These are phyloP conservation scores for Chrysolina oricalcia DNA, from an alignment of 2,888 invertebrate species.

Conservation along the genomic window DNA sequence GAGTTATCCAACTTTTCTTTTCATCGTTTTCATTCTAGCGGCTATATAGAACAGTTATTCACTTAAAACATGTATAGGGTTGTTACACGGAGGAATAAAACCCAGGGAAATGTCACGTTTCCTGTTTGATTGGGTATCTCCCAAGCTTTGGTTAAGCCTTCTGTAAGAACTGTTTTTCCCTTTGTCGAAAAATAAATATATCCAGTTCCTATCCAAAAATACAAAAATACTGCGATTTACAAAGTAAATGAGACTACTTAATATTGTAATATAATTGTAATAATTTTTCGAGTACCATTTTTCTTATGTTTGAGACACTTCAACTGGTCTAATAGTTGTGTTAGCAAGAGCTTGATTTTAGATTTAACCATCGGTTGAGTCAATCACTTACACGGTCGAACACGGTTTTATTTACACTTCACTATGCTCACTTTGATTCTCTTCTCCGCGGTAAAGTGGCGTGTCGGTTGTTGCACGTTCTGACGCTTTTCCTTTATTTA, in stretches of 20 bases:
- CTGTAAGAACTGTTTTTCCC: no score
- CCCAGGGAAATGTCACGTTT: no score
- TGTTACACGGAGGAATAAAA: no score
- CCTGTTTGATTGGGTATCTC: no score
- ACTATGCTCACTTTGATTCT: constrained; percentile 40
- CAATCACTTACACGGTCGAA: constrained; percentile 38
- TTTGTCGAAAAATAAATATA: no score
- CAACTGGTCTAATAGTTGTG: constrained; percentile 26
- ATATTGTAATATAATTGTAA: no score
- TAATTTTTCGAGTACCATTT: not conserved
- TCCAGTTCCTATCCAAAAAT: not conserved
- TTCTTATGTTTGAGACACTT: not conserved
- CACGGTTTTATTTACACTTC: constrained; percentile 45
- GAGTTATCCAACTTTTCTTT: no score
- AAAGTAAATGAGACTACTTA: not conserved
- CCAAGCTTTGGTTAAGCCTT: no score
- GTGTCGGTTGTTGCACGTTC: constrained; percentile 31
- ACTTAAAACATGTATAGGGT: no score
- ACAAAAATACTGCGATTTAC: not conserved
- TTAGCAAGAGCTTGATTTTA: constrained; percentile 34
- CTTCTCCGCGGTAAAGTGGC: constrained; percentile 36
- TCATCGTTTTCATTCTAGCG: no score
- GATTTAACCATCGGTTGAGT: constrained; percentile 42
- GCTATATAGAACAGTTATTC: no score
- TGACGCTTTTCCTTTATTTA: constrained; percentile 33